Evolutionary conservation across 2,888 invertebrate species (phyloP).

Genomic region (Himalopsyche kuldschensis): DNA sequence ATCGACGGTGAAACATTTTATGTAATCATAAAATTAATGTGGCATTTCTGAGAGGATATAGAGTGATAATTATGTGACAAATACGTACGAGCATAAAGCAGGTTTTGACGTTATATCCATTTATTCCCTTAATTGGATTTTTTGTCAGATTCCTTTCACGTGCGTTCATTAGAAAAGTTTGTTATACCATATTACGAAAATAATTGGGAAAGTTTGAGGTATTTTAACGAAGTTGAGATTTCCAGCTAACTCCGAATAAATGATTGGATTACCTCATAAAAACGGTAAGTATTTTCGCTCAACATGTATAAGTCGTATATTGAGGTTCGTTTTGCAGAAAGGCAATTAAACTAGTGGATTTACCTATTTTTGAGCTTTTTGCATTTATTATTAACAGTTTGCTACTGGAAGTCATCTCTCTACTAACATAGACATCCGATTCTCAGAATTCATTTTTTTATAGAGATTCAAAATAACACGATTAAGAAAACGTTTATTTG

Average conservation of each 20-base stretch:
- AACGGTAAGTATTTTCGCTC: background rate
- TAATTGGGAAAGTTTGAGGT: constrained; percentile 39
- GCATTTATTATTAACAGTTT: background rate
- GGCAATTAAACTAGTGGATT: background rate
- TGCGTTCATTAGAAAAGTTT: constrained; percentile 38
- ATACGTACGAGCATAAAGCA: background rate
- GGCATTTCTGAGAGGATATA: background rate
- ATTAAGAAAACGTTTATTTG: too few relatives aligned
- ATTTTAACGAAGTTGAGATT: constrained; percentile 38
- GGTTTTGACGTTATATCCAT: constrained; percentile 13
- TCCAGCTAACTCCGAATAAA: constrained; percentile 32
- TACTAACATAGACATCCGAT: too few relatives aligned
- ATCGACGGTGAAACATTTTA: background rate
- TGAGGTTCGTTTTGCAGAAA: background rate
- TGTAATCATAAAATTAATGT: background rate
- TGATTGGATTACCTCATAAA: constrained; percentile 32
- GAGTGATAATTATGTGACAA: background rate
- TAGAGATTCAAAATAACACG: too few relatives aligned
- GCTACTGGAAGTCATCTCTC: too few relatives aligned
- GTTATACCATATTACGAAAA: constrained; percentile 38
- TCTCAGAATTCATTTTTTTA: too few relatives aligned
- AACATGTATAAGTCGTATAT: background rate
- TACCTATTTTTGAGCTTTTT: background rate
- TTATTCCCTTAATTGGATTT: constrained; percentile 31
- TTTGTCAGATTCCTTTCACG: constrained; percentile 39